Percentiles rank a stretch among this genome's conserved stretches.
phyloP scores from a whole-genome alignment of 1,140 invertebrate genomes.

The Anastrepha obliqua region DNA sequence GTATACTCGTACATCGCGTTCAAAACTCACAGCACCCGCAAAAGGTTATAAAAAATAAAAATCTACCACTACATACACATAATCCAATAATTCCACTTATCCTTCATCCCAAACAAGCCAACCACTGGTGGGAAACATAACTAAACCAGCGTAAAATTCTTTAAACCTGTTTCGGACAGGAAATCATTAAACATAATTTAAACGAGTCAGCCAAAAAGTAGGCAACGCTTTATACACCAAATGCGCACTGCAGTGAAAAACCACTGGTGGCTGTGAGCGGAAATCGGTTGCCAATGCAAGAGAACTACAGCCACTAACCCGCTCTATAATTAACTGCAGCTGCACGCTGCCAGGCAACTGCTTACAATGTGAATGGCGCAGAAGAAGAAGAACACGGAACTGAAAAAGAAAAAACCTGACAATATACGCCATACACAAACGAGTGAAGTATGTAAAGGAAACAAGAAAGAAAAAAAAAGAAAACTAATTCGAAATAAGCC shows the following conservation, averaged over 20 bases:
- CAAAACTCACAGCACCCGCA: no score
- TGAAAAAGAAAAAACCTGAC: not conserved
- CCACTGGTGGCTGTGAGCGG: not conserved
- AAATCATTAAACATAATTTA: slow-evolving; percentile 19
- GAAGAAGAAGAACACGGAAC: not conserved
- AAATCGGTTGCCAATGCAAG: slow-evolving; percentile 13
- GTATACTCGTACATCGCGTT: no score
- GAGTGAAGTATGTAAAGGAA: not conserved
- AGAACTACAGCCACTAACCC: not conserved
- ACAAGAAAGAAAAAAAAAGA: not conserved
- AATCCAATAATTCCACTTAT: not conserved
- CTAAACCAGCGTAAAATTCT: not conserved
- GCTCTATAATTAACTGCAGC: slow-evolving; percentile 45
- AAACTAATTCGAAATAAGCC: not conserved
- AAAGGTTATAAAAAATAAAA: not conserved
- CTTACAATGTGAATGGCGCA: not conserved
- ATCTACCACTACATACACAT: not conserved
- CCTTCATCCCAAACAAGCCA: not conserved
- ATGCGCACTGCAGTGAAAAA: not conserved
- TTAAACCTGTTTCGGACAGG: slow-evolving; percentile 6
- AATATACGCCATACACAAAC: not conserved
- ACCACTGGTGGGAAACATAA: not conserved
- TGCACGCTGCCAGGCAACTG: not conserved
- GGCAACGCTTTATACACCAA: not conserved
- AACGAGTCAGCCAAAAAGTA: slow-evolving; percentile 24